Percentiles rank a stretch among this genome's conserved stretches.
These are phyloP conservation scores for Danio jaintianensis DNA, from an alignment of 2,797 vertebrate species.

Conservation along the genomic window DNA sequence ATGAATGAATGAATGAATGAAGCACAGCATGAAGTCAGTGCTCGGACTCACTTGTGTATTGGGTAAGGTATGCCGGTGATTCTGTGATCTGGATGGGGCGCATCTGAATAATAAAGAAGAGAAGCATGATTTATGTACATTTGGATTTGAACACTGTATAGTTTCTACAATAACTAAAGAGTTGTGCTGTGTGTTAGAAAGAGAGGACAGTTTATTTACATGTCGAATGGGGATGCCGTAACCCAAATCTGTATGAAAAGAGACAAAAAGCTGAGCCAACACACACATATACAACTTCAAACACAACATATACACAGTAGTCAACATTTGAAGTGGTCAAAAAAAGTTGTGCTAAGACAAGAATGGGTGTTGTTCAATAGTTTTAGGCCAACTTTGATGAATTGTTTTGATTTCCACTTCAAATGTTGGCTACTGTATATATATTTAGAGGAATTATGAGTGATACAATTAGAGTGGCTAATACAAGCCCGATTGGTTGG, in stretches of 20 bases:
- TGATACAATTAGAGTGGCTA: not conserved
- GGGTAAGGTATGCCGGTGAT: not conserved
- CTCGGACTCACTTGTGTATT: constrained; percentile 30
- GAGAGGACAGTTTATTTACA: constrained; percentile 17
- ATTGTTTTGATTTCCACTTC: too few relatives aligned
- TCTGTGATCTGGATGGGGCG: constrained; percentile 12
- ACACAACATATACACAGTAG: not conserved
- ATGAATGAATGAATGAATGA: not conserved
- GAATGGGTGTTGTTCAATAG: too few relatives aligned
- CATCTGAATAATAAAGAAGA: constrained; percentile 14
- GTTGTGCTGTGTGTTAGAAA: constrained; percentile 2
- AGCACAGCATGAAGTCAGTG: not conserved
- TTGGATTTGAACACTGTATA: not conserved
- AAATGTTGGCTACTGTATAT: not conserved
- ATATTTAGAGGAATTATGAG: not conserved
- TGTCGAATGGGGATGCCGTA: constrained; percentile 34
- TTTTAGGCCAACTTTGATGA: too few relatives aligned
- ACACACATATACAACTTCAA: not conserved
- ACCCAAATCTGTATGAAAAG: not conserved
- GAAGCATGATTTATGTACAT: not conserved
- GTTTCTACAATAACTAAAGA: too few relatives aligned
- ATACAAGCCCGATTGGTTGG: not conserved
- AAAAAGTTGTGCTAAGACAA: too few relatives aligned
- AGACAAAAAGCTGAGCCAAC: not conserved
- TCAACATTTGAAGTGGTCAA: too few relatives aligned